Base-by-base conservation (phyloP, 1,140 invertebrate genomes). In the Camponotus pennsylvanicus region DNA sequence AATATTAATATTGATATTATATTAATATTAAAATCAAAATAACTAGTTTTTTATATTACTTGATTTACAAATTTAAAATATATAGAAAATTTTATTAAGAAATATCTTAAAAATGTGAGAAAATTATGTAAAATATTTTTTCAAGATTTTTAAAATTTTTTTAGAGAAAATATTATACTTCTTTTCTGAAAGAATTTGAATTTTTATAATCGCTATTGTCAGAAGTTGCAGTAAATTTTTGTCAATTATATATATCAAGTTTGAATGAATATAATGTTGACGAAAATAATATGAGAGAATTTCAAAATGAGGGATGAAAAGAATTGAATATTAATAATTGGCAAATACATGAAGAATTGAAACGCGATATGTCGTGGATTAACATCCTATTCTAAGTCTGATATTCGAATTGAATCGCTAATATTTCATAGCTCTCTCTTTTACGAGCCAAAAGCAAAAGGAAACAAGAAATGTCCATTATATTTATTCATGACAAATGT, bases 11-110 rank as follows among this genome's bases (percentile, higher is more conserved):
- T 27, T 27, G 27, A 40, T 42, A 42, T 42, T 42, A 42, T 7
- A 42, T 27, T 27, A 27, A 49, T 84, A 85, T 86, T 45, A 86
- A 49, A 42, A 49, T 67, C 1, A 76, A 78, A 78, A 27, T 63
- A 77, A 42, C 37, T 2, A 66, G 3, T 11, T 40, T 42, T 77
- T 42, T 61, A 27, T 27, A 27, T 27, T 27, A 27, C 27, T 27
- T 27, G 0, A 27, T 27, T 27, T 27, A 27, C 27, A 27, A 27
- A 27, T 27, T 27, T 27, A 27, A 27, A 27, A 27, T 27, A 27
- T 27, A 27, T 27, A 27, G 27, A 27, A 27, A 27, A 27, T 27
- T 27, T 45, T 45, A 13, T 63, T 42, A 42, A 4, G 37, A 40
- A 40, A 40, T 8, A 4, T 61, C 27, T 27, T 27, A 27, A 27